phyloP scores from a whole-genome alignment of 2,888 invertebrate species.

The Anticlea derivata region DNA sequence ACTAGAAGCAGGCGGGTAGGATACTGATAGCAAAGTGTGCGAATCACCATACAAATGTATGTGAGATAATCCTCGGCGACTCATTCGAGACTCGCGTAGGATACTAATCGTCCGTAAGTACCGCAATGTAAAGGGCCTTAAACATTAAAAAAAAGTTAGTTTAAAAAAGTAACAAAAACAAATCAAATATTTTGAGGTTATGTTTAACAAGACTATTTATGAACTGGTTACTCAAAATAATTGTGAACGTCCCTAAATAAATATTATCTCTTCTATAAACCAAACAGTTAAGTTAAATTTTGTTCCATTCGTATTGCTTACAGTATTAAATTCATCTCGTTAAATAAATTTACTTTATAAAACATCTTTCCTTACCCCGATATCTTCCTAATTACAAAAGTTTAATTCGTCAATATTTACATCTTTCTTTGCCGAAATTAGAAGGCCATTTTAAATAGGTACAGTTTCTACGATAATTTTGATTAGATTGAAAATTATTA shows the following conservation, averaged over 20 bases:
- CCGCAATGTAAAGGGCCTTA: too few species aligned
- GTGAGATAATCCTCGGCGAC: too few species aligned
- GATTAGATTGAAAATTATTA: conserved; percentile 16
- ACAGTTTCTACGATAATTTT: conserved; percentile 45
- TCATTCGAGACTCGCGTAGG: too few species aligned
- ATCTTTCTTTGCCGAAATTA: conserved; percentile 49
- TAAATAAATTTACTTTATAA: conserved; percentile 23
- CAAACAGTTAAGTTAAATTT: conserved; percentile 1
- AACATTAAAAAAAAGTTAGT: too few species aligned
- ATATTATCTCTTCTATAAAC: not conserved
- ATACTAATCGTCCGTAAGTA: too few species aligned
- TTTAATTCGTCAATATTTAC: conserved; percentile 47
- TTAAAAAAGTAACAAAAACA: too few species aligned
- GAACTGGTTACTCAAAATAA: too few species aligned
- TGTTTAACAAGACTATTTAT: too few species aligned
- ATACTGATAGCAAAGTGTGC: too few species aligned
- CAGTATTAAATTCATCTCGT: conserved; percentile 28
- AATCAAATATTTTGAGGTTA: too few species aligned
- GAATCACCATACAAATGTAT: too few species aligned
- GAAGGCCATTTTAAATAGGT: conserved; percentile 53
- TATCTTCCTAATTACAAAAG: conserved; percentile 29
- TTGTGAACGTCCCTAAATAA: not conserved
- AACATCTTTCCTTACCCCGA: conserved; percentile 12
- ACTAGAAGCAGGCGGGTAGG: too few species aligned
- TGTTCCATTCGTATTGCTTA: conserved; percentile 26